Evolutionary conservation across 2,797 vertebrate species (phyloP).

Genomic region (Pipistrellus pipistrellus): DNA sequence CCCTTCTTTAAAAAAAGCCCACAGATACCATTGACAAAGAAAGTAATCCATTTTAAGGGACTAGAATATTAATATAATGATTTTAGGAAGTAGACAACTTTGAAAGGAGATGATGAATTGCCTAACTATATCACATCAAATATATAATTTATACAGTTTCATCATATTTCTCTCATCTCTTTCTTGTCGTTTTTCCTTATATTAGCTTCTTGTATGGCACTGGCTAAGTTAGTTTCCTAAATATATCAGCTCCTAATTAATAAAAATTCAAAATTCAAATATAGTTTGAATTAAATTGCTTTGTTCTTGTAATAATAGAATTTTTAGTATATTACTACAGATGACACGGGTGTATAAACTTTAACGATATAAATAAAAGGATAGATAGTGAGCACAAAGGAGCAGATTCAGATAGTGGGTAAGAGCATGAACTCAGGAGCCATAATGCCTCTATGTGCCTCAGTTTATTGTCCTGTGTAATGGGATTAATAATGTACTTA

Average conservation of each 20-base stretch:
- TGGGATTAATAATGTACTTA: background rate
- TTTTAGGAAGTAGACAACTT: conserved; percentile 60
- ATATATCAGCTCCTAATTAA: conserved; percentile 49
- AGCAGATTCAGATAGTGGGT: background rate
- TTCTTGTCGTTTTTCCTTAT: conserved; percentile 46
- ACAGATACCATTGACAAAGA: conserved; percentile 63
- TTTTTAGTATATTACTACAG: background rate
- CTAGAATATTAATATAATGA: conserved; percentile 68
- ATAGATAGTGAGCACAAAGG: background rate
- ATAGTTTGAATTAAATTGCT: conserved; percentile 15
- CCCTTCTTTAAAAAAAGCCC: background rate
- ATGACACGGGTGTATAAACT: background rate
- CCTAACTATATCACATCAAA: conserved; percentile 68
- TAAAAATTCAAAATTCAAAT: conserved; percentile 45
- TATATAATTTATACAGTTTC: conserved; percentile 77
- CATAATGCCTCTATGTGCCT: background rate
- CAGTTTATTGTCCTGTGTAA: background rate
- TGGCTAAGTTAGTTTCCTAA: conserved; percentile 5
- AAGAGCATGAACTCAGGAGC: background rate
- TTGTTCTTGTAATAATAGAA: background rate
- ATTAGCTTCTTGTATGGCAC: conserved; percentile 13
- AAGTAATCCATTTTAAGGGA: conserved; percentile 59
- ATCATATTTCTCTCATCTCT: conserved; percentile 66
- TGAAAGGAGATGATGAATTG: conserved; percentile 77
- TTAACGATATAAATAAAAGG: background rate